These are phyloP conservation scores for Ametastegia equiseti DNA, from an alignment of 2,888 invertebrate genomes.

Conservation along the genomic window DNA sequence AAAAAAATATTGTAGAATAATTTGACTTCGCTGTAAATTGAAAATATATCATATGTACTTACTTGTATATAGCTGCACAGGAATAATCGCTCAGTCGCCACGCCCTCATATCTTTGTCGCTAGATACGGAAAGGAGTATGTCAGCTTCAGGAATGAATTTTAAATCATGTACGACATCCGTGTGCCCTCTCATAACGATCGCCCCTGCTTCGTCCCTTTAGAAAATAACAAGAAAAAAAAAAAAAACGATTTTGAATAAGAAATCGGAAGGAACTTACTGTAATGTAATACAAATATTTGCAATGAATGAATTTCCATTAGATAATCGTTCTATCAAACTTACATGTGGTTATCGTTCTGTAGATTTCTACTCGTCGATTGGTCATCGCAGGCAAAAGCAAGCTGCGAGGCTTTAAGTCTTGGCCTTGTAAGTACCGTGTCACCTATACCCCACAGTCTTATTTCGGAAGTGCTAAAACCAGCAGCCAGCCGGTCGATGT, in stretches of 20 bases:
- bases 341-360: conserved; percentile 76
- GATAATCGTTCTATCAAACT: conserved; percentile 62
- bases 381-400: conserved; percentile 77
- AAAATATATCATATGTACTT: conserved; percentile 52
- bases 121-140: conserved; percentile 85
- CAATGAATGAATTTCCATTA: not conserved
- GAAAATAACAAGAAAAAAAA: conserved; percentile 59
- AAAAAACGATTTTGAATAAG: conserved; percentile 54
- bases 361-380: conserved; percentile 75
- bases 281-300: not conserved
- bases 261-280: conserved; percentile 6
- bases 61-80: conserved; percentile 85
- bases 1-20: not conserved
- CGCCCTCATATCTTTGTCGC: conserved; percentile 87
- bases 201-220: conserved; percentile 80
- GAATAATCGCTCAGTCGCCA: conserved; percentile 85
- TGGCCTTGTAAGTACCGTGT: conserved; percentile 72
- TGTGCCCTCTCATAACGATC: conserved; percentile 84
- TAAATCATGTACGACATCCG: conserved; percentile 84
- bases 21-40: not conserved
- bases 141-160: conserved; percentile 80
- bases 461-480: conserved; percentile 86
- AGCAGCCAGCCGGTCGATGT: conserved; percentile 82
- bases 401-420: conserved; percentile 73
- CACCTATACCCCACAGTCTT: conserved; percentile 82